Base-by-base conservation (phyloP, 2,113 vertebrate genomes). In the Psammodynastes pulverulentus region DNA sequence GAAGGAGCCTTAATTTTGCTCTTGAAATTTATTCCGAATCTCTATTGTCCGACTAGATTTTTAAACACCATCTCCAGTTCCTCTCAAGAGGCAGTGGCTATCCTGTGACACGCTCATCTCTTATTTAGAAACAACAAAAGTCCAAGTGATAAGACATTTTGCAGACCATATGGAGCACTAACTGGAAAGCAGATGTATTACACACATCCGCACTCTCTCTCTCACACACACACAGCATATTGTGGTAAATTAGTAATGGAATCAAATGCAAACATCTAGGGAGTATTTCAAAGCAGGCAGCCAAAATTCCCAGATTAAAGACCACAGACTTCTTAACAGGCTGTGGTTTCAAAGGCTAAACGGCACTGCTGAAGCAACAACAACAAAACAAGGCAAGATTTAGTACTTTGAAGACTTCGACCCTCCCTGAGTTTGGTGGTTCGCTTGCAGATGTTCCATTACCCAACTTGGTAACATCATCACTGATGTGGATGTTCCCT, bases 111-210 rank as follows among this genome's bases (percentile, higher is more conserved):
- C 79, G 21, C 52, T 54, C 49, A 51, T 29, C 58, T 95, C 87
- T 58, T 87, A 84, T 89, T 43, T 86, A 58, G 1, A 15, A 91
- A 89, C 89, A 49, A 24, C 52, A 92, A 58, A 84, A 29, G 24
- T 92, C 67, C 58, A 87, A 90, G 23, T 49, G 93, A 79, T 9
- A 93, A 53, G 49, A 58, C 45, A 51, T 54, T 48, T 94, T 43
- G 52, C 53, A 84, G 89, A 84, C 53, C 58, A 92, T 93, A 92
- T 84, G 88, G 34, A 90, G 89, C 67, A 56, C 43, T 93, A 19
- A 48, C 49, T 89, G 51, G 49, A 34, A 93, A 95, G 93, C 4
- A 26, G 89, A 13, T 5, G 9, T 67, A 51, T 52, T 86, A 93
- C 94, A 94, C 29, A 45, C 45, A 89, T 19, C 12, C 29, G 24